phyloP scores from a whole-genome alignment of 2,113 vertebrate genomes.

The Shinisaurus crocodilurus region DNA sequence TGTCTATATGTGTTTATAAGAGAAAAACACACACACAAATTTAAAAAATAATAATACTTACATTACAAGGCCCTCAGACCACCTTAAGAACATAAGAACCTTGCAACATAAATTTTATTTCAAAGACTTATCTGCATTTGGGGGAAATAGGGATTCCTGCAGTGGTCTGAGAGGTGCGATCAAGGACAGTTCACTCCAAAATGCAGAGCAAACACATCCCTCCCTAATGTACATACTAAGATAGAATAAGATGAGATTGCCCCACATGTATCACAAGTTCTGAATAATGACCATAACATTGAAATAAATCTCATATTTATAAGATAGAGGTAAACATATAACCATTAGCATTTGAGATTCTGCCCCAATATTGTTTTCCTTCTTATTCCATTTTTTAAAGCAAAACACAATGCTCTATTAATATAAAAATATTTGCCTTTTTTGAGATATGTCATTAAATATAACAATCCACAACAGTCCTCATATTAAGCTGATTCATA shows the following conservation, averaged over 20 bases:
- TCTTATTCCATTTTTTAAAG: not conserved
- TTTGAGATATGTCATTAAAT: conserved; percentile 12
- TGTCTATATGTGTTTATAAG: too few relatives aligned
- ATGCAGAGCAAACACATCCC: not conserved
- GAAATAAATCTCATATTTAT: not conserved
- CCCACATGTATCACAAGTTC: not conserved
- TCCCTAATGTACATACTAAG: not conserved
- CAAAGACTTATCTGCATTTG: not conserved
- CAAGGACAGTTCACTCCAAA: not conserved
- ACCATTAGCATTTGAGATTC: not conserved
- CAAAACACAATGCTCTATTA: not conserved
- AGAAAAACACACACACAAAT: too few relatives aligned
- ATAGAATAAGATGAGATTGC: not conserved
- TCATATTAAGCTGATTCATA: not conserved
- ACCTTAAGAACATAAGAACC: too few relatives aligned
- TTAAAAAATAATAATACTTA: too few relatives aligned
- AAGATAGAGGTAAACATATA: not conserved
- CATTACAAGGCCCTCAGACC: not conserved
- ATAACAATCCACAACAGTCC: not conserved
- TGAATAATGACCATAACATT: not conserved
- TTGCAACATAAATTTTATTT: not conserved
- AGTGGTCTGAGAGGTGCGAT: not conserved
- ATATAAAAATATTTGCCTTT: not conserved
- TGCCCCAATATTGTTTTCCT: too few relatives aligned
- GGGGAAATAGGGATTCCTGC: not conserved